Base-by-base conservation (phyloP, 1,140 invertebrate species). In the Tetragonula clypearis region DNA sequence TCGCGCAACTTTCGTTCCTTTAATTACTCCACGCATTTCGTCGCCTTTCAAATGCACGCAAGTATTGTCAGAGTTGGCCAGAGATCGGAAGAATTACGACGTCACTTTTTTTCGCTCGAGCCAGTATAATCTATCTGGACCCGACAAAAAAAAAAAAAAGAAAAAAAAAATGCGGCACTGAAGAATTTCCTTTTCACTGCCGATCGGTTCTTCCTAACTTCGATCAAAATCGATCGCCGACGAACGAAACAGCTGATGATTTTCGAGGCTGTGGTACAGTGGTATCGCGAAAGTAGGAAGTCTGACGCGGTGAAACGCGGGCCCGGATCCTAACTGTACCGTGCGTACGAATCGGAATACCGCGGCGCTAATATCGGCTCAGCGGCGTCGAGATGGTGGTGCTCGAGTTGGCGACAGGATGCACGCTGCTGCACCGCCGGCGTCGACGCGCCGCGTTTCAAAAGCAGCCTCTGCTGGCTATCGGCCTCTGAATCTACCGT, bases 311-410 rank as follows among this genome's bases (percentile, higher is more conserved):
- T 72, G 15, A 49, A n/a, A 49, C 35, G 3, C 35, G 35, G 35
- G 35, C 35, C 60, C 14, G 41, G 69, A 49, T 72, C 12, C 56
- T 84, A 84, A 84, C 82, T 84, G 82, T 84, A 84, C 53, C 77
- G 82, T 84, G 82, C 82, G 82, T 84, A 78, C 65, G 12, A 78
- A 30, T 30, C 30, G 30, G 30, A 30, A 49, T 19, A 53, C 12
- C 30, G 23, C 68, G 79, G 68, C 68, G 35, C 35, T 35, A 35
- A 35, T 35, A 81, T 41, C 19, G 19, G 23, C 41, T 41, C 19
- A n/a, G 23, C 41, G n/a, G 41, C 21, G 41, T 23, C 23, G 21
- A 2, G 23, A 21, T 19, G 17, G 17, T 9, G 9, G 17, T 41
- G 72, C 72, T 75, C 72, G 80, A 76, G 80, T 66, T 76, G 30